These are phyloP conservation scores for Philaenus spumarius DNA, from an alignment of 1,140 invertebrate genomes.

Conservation along the genomic window DNA sequence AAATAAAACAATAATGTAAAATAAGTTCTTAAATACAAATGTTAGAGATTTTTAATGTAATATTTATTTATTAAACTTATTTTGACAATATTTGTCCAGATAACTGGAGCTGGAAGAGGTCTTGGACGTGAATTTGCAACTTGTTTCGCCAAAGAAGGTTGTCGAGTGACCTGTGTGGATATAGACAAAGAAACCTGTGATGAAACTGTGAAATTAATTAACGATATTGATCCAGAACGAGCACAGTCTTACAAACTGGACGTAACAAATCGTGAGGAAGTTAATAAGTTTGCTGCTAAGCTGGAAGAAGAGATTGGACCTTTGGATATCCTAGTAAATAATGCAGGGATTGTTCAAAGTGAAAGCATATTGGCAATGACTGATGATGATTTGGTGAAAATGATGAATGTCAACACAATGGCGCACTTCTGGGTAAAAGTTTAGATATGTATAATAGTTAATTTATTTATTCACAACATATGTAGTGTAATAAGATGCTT, in stretches of 20 bases:
- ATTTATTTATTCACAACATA: too few relatives aligned
- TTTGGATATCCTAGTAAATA: conserved; percentile 33
- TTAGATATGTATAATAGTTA: too few relatives aligned
- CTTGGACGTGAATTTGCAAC: conserved; percentile 59
- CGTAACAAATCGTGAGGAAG: conserved; percentile 32
- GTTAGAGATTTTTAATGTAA: too few relatives aligned
- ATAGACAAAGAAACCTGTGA: conserved; percentile 47
- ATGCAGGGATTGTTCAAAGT: conserved; percentile 32
- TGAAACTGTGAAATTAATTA: conserved; percentile 41
- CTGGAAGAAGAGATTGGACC: conserved; percentile 26
- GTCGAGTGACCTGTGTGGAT: conserved; percentile 57
- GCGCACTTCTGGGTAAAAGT: conserved; percentile 36
- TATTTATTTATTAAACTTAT: too few relatives aligned
- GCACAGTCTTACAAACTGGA: conserved; percentile 36
- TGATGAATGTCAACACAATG: conserved; percentile 32
- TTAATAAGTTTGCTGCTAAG: conserved; percentile 21
- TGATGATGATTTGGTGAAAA: conserved; percentile 21
- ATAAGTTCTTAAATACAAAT: too few relatives aligned
- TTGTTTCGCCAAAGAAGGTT: conserved; percentile 52
- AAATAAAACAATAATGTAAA: too few relatives aligned
- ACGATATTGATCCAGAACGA: conserved; percentile 27
- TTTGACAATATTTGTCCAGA: conserved; percentile 40
- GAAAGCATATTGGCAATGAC: conserved; percentile 20
- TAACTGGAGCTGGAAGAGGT: conserved; percentile 62
- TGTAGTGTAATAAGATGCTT: too few relatives aligned